These are phyloP conservation scores for Aphrocallistes beatrix DNA, from an alignment of 37 sponge, comb jelly and placozoan species.

Conservation along the genomic window DNA sequence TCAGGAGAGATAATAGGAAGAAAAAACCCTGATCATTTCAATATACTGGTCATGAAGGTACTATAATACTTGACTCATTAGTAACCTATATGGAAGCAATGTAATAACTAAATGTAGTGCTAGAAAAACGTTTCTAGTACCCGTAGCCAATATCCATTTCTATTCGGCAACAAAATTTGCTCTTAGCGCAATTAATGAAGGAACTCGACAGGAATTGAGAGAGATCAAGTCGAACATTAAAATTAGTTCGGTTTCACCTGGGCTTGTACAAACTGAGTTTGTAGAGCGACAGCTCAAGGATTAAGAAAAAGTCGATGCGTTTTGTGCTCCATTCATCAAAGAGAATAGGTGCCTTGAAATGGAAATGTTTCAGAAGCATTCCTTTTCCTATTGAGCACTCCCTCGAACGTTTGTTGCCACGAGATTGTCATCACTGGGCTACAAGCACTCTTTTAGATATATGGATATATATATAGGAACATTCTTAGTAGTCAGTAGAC, in stretches of 20 bases:
- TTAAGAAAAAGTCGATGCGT: conserved; percentile 6
- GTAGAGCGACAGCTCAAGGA: background rate
- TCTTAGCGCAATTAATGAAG: conserved; percentile 65
- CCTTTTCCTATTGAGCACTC: background rate
- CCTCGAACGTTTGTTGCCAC: background rate
- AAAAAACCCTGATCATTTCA: too few relatives aligned
- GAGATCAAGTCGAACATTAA: conserved; percentile 46
- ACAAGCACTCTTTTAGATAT: background rate
- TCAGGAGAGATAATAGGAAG: too few relatives aligned
- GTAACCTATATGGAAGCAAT: too few relatives aligned
- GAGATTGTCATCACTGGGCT: background rate
- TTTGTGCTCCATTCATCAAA: background rate
- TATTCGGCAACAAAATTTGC: conserved; percentile 65
- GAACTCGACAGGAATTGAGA: conserved; percentile 52
- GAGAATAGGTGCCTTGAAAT: background rate
- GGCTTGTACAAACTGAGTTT: conserved; percentile 58
- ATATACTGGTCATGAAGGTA: too few relatives aligned
- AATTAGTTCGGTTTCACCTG: conserved; percentile 72
- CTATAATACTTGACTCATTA: too few relatives aligned
- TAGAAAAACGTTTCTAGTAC: background rate
- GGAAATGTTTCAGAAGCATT: background rate
- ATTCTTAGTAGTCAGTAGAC: too few relatives aligned
- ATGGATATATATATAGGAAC: too few relatives aligned
- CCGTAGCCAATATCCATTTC: conserved; percentile 20
- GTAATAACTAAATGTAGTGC: too few relatives aligned